Evolutionary conservation across 2,113 vertebrate genomes (phyloP), one percentile per base, ranked within the genome.

Genomic region (Hymenochirus boettgeri): DNA sequence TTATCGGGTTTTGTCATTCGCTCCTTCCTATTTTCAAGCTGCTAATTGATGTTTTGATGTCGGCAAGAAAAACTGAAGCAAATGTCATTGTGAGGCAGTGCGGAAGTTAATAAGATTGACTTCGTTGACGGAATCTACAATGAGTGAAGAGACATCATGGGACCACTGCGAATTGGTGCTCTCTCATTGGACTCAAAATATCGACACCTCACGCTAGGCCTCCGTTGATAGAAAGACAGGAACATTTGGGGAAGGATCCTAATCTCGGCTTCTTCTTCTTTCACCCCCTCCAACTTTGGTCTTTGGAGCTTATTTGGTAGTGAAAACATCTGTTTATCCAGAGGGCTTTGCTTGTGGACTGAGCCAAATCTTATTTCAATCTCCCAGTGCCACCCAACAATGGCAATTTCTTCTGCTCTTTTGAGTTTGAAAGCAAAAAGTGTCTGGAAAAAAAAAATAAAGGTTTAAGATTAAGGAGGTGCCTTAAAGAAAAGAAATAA

Each of bases 31-130:
- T 99, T 99, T 99, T 99, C 95, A 88, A 94, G 95, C 93, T 94
- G 95, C 93, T 99, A 99, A 99, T 99, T 99, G 96, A 99, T 98
- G 96, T 97, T 97, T 99, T 99, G 98, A 95, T 98, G 97, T 95
- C 98, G 83, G 92, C 91, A 90, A 92, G 97, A 94, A 98, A 99
- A 98, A 98, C 97, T 95, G 95, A 96, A 94, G 95, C 94, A 98
- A 99, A 99, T 99, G 96, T 99, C 95, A 97, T 96, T 98, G 96
- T 99, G 94, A 97, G 97, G 93, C 92, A 91, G 95, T 88, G 93
- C 93, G 94, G 95, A 99, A 99, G 95, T 99, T 99, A 98, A 99
- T 98, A 99, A 99, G 96, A 99, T 98, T 98, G 96, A 97, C 96
- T 99, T 95, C 94, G 95, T 96, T 92, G 96, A 89, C 93, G 91